Conservation (phyloP, 2,888 invertebrate genomes). For the Hydriomena furcata region DNA sequence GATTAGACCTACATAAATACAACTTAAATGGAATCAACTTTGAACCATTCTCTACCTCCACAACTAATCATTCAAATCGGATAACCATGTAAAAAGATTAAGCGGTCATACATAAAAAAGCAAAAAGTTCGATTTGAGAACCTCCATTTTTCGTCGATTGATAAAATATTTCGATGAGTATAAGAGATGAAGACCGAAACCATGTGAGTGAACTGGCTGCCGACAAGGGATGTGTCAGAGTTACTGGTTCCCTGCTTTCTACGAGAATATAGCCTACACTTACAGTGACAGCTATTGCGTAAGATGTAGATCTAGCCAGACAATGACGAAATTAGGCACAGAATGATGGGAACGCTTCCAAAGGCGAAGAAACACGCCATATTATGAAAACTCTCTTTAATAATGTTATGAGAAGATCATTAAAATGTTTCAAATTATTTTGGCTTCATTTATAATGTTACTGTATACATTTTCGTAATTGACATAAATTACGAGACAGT, state of each 20-base stretch:
- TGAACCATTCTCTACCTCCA: no score
- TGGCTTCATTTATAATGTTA: constrained; percentile 27
- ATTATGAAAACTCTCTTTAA: constrained; percentile 47
- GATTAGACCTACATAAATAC: no score
- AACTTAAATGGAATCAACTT: no score
- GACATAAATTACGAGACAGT: constrained; percentile 33
- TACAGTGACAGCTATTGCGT: constrained; percentile 39
- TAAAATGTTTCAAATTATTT: constrained; percentile 45
- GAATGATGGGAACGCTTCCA: constrained; percentile 48
- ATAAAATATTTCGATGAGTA: no score
- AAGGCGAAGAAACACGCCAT: constrained; percentile 29
- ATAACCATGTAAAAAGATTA: no score
- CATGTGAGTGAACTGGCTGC: no score
- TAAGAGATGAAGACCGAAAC: no score
- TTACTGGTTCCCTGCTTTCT: constrained; percentile 1
- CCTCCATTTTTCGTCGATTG: no score
- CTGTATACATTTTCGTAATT: constrained; percentile 29
- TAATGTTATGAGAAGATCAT: constrained; percentile 42
- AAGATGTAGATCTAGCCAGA: constrained; percentile 41
- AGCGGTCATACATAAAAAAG: no score
- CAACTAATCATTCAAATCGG: no score
- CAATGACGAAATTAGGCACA: constrained; percentile 49
- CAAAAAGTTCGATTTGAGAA: no score
- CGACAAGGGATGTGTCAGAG: no score
- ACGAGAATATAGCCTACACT: neutral